Evolutionary conservation across 2,888 invertebrate genomes (phyloP).

Genomic region (Pyrocoelia pectoralis): DNA sequence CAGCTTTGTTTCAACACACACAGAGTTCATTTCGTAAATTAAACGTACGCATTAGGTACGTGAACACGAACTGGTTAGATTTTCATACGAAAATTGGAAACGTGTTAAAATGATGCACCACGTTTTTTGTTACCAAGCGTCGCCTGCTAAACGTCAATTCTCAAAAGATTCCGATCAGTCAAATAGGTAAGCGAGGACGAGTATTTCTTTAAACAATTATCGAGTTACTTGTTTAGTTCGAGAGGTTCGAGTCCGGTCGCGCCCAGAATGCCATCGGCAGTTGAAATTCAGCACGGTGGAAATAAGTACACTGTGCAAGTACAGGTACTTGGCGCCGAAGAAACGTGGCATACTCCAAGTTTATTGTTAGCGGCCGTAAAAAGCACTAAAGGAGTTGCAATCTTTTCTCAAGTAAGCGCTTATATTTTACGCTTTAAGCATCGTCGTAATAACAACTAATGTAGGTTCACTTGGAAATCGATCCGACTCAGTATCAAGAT

Average conservation of each 20-base stretch:
- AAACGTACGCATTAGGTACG: too few species aligned
- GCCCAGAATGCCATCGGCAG: conserved; percentile 56
- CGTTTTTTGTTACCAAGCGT: conserved; percentile 88
- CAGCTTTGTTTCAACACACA: too few species aligned
- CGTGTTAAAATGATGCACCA: conserved; percentile 87
- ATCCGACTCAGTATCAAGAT: conserved; percentile 71
- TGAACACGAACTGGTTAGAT: conserved; percentile 83
- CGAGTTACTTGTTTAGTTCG: too few species aligned
- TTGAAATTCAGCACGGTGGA: conserved; percentile 61
- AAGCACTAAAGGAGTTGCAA: conserved; percentile 73
- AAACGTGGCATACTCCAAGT: conserved; percentile 89
- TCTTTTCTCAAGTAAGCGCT: conserved; percentile 76
- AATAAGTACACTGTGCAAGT: conserved; percentile 76
- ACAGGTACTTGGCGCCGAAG: conserved; percentile 81
- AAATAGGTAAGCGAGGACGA: conserved; percentile 39
- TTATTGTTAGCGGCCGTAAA: conserved; percentile 73
- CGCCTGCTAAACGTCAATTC: conserved; percentile 82
- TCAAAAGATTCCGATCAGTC: conserved; percentile 76
- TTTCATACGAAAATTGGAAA: conserved; percentile 85
- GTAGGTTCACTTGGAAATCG: conserved; percentile 83
- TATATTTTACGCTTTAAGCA: too few species aligned
- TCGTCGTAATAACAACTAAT: too few species aligned
- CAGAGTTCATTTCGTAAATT: too few species aligned
- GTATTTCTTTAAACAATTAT: too few species aligned
- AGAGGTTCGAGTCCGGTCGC: conserved; percentile 58